Evolutionary conservation across 2,888 invertebrate species (phyloP), one percentile per base, ranked within the genome.

Genomic region (Macrophya annulata): DNA sequence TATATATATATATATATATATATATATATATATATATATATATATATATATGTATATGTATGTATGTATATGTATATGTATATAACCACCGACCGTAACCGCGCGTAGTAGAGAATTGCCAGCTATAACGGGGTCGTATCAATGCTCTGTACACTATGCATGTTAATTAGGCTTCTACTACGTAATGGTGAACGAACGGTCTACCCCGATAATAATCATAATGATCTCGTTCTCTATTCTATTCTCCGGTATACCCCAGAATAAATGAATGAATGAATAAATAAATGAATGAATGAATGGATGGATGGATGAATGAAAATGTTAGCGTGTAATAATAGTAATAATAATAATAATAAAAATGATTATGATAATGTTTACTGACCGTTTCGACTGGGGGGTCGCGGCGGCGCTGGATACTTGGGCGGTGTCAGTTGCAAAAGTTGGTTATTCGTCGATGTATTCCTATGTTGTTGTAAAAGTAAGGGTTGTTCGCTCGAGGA

Each of bases 321-420:
- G 25, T 25, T 21, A 25, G 62, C 25, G 62, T 62, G 25, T 21
- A 62, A 62, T 21, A 25, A 62, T 21, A 21, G 86, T 31, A 55
- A 84, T 9, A 51, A 85, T n/a, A 81, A 65, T 31, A 17, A 81
- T 1, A 82, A 84, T 51, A 62, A 72, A 82, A 71, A 62, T 62
- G 8, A 71, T 48, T 65, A 84, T 72, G 8, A 83, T 77, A 55
- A 72, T 74, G 71, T 79, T 37, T n/a, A 88, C 92, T 92, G 86
- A 93, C 93, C 93, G 92, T 92, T 93, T 92, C 93, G 92, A 93
- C 92, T 92, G 88, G 93, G 93, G 89, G 92, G 93, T 92, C 93
- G 91, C 89, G 93, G 93, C 87, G 93, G 93, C 92, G 93, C 93
- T 90, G 93, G 93, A 88, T 93, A 93, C 87, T 89, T 90, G 87